phyloP scores from a whole-genome alignment of 2,113 vertebrate species.

The Hippocampus comes region DNA sequence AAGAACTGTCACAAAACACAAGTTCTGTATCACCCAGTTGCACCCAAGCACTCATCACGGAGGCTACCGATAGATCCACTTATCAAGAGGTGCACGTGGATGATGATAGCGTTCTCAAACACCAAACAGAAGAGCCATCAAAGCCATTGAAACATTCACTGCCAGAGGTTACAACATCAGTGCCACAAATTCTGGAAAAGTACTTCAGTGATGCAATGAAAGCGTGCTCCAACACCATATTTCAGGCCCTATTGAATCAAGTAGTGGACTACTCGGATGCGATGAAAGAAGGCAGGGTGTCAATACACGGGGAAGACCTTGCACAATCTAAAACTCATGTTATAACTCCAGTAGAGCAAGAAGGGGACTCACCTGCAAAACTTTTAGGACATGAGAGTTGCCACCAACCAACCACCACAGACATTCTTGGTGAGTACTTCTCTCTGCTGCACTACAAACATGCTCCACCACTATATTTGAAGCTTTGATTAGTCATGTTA shows the following conservation, averaged over 20 bases:
- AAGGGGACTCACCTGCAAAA: neutral
- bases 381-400: neutral
- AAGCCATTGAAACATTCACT: neutral
- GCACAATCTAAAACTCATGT: neutral
- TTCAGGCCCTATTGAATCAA: neutral
- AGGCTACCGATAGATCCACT: neutral
- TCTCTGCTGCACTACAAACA: neutral
- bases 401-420: neutral
- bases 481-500: neutral
- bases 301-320: neutral
- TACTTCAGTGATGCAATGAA: neutral
- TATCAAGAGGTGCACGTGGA: neutral
- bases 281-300: neutral
- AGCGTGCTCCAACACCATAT: neutral
- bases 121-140: neutral
- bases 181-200: neutral
- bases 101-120: neutral
- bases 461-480: neutral
- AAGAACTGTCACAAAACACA: neutral
- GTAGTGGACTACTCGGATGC: neutral
- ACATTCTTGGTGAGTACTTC: neutral
- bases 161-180: neutral
- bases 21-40: neutral
- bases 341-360: neutral
- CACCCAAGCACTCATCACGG: neutral